Evolutionary conservation across 1,140 invertebrate genomes (phyloP), one percentile per base, ranked within the genome.

Genomic region (Neodiprion virginianus): DNA sequence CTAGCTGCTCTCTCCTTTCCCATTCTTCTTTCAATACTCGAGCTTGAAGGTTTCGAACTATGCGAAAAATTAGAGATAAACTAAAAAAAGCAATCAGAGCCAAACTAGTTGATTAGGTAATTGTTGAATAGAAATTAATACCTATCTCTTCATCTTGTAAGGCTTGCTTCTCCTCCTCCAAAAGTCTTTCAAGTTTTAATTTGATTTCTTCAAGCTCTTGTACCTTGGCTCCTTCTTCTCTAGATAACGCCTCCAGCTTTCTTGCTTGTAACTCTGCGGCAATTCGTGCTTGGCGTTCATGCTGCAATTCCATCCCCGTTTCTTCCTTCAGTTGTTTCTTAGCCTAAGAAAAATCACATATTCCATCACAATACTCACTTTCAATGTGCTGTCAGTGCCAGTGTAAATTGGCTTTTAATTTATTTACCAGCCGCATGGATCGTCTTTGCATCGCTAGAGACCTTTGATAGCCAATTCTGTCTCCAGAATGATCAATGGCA

Each of bases 141-240:
- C 83, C 95, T 77, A 95, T 94, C 90, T 96, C 95, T 87, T 96
- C 95, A 80, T 96, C 95, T 76, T 92, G 86, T 80, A 96, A 94
- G 3, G 95, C 94, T 84, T 95, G 93, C 7, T 93, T 93, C 85
- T 96, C 95, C 87, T 95, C 94, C 78, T 94, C 92, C 7, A 96
- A 82, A 1, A 95, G 80, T 78, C 88, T 88, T 83, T 95, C 93
- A 66, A 95, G 83, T 80, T 92, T 91, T 14, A 86, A 83, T 82
- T 93, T 91, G 1, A 93, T 89, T 77, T 92, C 89, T 83, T 95
- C 93, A 66, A 96, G 83, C 86, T 95, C 93, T 79, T 91, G 91
- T 74, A 95, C 88, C 77, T 92, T 91, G 76, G 92, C 92, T 71
- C 92, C 91, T 82, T 96, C 94, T 83, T 93, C 90, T 81, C 93